These are phyloP conservation scores for Lytechinus pictus DNA, from an alignment of 35 echinoderm and acorn worm genomes.

Conservation along the genomic window DNA sequence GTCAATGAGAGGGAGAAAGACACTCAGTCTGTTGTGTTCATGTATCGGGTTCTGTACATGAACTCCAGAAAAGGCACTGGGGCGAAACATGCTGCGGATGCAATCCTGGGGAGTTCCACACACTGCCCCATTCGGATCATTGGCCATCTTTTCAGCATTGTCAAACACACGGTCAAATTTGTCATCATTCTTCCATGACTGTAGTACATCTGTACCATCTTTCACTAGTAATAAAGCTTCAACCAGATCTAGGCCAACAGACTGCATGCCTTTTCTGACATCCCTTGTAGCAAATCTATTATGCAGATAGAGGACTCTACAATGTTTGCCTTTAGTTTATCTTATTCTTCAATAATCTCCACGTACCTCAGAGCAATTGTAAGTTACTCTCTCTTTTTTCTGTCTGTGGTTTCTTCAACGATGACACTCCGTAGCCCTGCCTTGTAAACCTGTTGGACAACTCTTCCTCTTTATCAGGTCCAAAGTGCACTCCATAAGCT, in stretches of 20 bases:
- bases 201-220: background rate
- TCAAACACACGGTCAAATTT: background rate
- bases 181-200: conserved; percentile 23
- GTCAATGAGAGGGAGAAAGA: conserved; percentile 2
- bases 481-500: background rate
- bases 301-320: background rate
- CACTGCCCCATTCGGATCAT: background rate
- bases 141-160: background rate
- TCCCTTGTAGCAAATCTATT: background rate
- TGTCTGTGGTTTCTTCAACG: background rate
- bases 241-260: conserved; percentile 19
- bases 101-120: background rate
- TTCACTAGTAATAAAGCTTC: background rate
- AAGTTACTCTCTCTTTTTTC: background rate
- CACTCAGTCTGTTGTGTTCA: background rate
- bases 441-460: background rate
- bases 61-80: background rate
- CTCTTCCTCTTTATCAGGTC: background rate
- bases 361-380: background rate
- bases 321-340: background rate
- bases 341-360: background rate
- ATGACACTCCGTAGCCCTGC: background rate
- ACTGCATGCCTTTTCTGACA: background rate
- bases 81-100: background rate
- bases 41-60: background rate